Evolutionary conservation across 2,113 vertebrate species (phyloP).

Genomic region (Menidia beryllina): DNA sequence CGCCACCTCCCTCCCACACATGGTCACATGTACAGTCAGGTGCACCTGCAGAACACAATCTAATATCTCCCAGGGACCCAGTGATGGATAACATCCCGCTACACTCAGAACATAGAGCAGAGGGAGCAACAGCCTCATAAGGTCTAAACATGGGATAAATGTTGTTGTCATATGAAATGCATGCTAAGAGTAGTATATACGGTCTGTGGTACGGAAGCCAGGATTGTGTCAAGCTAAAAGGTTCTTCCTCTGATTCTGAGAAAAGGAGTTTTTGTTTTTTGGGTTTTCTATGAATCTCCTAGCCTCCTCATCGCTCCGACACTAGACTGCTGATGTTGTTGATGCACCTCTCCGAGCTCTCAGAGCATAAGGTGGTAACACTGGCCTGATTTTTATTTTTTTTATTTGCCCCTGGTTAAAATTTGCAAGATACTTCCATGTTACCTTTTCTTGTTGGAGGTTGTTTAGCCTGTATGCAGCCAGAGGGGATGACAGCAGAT

Average conservation of each 20-base stretch:
- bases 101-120: constrained; percentile 44
- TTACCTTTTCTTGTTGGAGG: background rate
- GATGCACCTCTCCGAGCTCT: background rate
- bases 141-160: constrained; percentile 39
- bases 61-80: constrained; percentile 47
- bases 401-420: background rate
- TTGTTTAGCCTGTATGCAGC: constrained; percentile 3
- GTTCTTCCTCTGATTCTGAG: background rate
- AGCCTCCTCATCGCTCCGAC: background rate
- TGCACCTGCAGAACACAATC: constrained; percentile 22
- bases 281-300: background rate
- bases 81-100: constrained; percentile 63
- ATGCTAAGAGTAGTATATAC: background rate
- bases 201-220: background rate
- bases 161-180: constrained; percentile 31
- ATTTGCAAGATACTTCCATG: constrained; percentile 4
- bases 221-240: background rate
- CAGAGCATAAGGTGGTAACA: background rate
- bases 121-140: constrained; percentile 28
- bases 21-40: constrained; percentile 19
- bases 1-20: constrained; percentile 24
- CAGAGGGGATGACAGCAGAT: constrained; percentile 8
- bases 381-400: background rate
- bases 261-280: background rate
- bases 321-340: background rate